These are phyloP conservation scores for Campoletis sonorensis DNA, from an alignment of 1,140 invertebrate species.

Conservation along the genomic window DNA sequence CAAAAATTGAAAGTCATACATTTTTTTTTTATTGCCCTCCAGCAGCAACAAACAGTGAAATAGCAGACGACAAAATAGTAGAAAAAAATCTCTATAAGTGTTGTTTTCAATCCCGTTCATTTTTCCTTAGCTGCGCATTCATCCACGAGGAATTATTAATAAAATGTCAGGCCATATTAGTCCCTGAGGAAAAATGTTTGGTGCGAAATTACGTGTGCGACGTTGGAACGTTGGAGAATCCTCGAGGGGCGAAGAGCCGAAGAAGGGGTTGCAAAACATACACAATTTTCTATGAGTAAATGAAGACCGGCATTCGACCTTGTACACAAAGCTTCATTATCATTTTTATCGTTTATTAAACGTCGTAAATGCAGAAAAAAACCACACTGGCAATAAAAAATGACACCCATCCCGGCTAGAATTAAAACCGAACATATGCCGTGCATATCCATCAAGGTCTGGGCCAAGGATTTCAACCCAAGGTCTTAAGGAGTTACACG, in stretches of 20 bases:
- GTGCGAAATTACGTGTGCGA: background rate
- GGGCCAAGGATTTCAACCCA: too few relatives aligned
- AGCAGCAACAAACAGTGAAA: too few relatives aligned
- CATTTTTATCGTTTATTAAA: too few relatives aligned
- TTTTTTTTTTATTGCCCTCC: background rate
- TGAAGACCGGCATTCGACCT: background rate
- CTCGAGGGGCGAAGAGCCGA: background rate
- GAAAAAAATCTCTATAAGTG: background rate
- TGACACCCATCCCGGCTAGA: too few relatives aligned
- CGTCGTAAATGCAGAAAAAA: too few relatives aligned
- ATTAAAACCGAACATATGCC: too few relatives aligned
- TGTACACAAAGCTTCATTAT: too few relatives aligned
- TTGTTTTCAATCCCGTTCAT: background rate
- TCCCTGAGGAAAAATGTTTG: conserved; percentile 25
- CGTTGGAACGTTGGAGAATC: background rate
- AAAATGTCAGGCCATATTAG: conserved; percentile 2
- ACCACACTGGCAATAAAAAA: too few relatives aligned
- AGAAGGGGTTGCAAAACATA: background rate
- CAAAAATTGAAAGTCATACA: background rate
- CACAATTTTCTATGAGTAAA: background rate
- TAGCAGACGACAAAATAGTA: background rate
- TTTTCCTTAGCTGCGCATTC: background rate
- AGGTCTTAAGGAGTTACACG: too few relatives aligned
- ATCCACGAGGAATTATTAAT: conserved; percentile 29
- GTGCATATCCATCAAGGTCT: too few relatives aligned